These are phyloP conservation scores for Netelia melanura DNA, from an alignment of 2,888 invertebrate species.

Conservation along the genomic window DNA sequence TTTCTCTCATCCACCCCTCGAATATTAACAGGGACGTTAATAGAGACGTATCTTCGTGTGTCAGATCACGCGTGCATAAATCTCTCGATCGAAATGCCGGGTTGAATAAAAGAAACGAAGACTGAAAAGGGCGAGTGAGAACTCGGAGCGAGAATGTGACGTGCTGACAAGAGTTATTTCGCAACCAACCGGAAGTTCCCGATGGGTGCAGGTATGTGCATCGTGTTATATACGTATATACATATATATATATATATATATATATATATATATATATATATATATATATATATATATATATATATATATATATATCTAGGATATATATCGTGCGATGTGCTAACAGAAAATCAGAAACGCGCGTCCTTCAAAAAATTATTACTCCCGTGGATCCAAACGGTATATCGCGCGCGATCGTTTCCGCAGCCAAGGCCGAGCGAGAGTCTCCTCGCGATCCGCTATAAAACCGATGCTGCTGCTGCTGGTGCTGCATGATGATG, in stretches of 20 bases:
- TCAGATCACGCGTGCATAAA: neutral
- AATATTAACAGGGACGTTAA: neutral
- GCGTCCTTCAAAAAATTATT: slow-evolving; percentile 66
- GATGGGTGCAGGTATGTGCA: slow-evolving; percentile 21
- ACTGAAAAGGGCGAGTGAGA: neutral
- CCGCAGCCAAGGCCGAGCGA: slow-evolving; percentile 63
- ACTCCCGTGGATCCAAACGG: slow-evolving; percentile 62
- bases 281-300: slow-evolving; percentile 5
- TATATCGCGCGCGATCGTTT: slow-evolving; percentile 54
- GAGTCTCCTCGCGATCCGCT: slow-evolving; percentile 59
- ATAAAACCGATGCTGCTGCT: slow-evolving; percentile 37
- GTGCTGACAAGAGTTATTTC: neutral
- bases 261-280: neutral
- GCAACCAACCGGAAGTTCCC: slow-evolving; percentile 26
- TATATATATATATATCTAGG: slow-evolving; percentile 34
- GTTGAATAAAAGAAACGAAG: neutral
- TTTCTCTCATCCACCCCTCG: neutral
- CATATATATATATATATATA: slow-evolving; percentile 45
- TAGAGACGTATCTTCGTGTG: neutral
- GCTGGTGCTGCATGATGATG: slow-evolving; percentile 28
- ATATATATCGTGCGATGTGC: slow-evolving; percentile 25
- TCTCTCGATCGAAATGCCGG: slow-evolving; percentile 8
- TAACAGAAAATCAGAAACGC: slow-evolving; percentile 26
- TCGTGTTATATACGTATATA: neutral
- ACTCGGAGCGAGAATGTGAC: neutral